Percentiles rank a stretch among this genome's conserved stretches.
These are phyloP conservation scores for Gallinago paraguaiae DNA, from an alignment of 2,113 vertebrate species.

Conservation along the genomic window DNA sequence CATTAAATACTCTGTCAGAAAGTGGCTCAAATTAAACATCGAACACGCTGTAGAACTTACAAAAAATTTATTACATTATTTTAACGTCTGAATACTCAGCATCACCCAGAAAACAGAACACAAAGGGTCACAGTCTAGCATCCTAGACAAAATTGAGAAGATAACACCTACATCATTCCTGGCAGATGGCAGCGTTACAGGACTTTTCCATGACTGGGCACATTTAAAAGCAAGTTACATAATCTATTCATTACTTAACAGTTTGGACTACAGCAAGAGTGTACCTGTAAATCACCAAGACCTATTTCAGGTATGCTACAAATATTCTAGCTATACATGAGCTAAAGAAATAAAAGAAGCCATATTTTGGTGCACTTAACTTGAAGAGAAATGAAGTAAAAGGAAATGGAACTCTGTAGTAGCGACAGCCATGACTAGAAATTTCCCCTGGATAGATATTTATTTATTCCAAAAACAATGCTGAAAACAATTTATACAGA, in stretches of 20 bases:
- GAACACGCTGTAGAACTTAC: fast-evolving
- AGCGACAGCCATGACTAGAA: neutral
- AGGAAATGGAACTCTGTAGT: neutral
- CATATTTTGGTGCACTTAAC: neutral
- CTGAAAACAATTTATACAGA: neutral
- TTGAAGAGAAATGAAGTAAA: neutral
- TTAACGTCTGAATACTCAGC: neutral
- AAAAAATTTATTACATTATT: neutral
- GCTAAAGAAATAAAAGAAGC: neutral
- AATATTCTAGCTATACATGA: neutral
- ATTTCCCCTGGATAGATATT: neutral
- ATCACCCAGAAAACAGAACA: neutral
- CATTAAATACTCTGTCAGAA: neutral
- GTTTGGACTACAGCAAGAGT: neutral
- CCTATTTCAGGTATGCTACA: neutral
- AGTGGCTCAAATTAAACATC: neutral
- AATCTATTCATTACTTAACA: neutral
- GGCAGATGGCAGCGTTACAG: neutral
- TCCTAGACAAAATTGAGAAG: neutral
- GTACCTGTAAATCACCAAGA: neutral
- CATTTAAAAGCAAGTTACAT: neutral
- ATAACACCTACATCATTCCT: neutral
- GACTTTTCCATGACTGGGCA: neutral
- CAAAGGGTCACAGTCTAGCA: neutral
- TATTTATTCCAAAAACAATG: neutral